Evolutionary conservation across 2,113 vertebrate species (phyloP).

Genomic region (Callocephalon fimbriatum): DNA sequence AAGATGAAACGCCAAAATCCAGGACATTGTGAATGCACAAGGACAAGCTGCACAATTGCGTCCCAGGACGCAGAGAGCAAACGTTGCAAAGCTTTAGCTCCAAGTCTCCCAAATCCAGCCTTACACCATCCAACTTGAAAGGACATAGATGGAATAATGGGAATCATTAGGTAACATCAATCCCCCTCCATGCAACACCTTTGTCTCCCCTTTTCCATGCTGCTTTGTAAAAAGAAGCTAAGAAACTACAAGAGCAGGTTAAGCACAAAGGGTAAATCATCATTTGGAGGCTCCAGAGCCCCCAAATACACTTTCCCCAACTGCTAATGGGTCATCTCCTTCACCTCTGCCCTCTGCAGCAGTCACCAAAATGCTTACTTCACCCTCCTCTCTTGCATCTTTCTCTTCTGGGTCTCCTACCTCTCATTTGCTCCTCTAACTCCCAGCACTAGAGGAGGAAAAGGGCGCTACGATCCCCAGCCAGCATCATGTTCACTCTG

Average conservation of each 20-base stretch:
- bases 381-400: too few relatives aligned
- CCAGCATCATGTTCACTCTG: fast-evolving
- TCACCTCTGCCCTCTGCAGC: fast-evolving
- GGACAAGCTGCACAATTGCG: fast-evolving
- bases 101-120: not conserved
- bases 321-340: fast-evolving
- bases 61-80: not conserved
- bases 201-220: not conserved
- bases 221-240: too few relatives aligned
- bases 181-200: fast-evolving
- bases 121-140: not conserved
- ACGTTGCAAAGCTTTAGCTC: fast-evolving
- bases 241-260: fast-evolving
- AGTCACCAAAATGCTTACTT: fast-evolving
- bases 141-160: fast-evolving
- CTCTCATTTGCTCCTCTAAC: not conserved
- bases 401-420: not conserved
- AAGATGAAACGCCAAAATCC: not conserved
- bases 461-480: not conserved
- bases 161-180: fast-evolving
- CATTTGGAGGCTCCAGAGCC: not conserved
- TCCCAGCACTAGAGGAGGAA: too few relatives aligned
- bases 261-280: fast-evolving
- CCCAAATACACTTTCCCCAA: not conserved
- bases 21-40: fast-evolving